Conservation (phyloP, 2,797 vertebrate genomes). For the Mormyrus hasselquistii region DNA sequence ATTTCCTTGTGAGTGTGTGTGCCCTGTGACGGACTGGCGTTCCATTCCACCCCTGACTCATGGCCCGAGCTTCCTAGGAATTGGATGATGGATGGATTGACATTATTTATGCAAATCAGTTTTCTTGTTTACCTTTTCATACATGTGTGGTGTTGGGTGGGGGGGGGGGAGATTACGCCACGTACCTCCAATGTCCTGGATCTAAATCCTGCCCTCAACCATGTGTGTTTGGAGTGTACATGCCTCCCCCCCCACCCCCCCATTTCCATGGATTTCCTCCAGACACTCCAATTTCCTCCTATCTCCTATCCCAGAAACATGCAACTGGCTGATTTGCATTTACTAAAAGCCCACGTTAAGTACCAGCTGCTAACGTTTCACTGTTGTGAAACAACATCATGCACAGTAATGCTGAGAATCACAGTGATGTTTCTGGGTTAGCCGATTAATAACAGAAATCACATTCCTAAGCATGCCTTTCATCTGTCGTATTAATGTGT, state of each 20-base stretch:
- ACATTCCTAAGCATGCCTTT: neutral
- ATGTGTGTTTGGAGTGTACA: neutral
- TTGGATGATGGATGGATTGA: neutral
- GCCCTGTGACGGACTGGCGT: neutral
- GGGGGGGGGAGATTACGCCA: neutral
- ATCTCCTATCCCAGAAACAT: neutral
- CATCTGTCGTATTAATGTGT: neutral
- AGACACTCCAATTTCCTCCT: neutral
- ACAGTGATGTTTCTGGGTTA: neutral
- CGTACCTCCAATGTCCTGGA: neutral
- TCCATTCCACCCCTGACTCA: neutral
- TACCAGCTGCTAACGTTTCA: neutral
- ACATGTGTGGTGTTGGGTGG: neutral
- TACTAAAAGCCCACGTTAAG: neutral
- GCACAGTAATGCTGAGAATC: neutral
- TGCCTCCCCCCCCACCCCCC: neutral
- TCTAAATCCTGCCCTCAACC: neutral
- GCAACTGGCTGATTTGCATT: neutral
- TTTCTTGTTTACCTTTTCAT: neutral
- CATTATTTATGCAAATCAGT: neutral
- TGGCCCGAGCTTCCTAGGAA: neutral
- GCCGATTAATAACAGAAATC: neutral
- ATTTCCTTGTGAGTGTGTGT: neutral
- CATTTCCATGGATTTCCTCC: neutral
- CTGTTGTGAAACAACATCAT: neutral